Evolutionary conservation across 2,888 invertebrate species (phyloP), one percentile per base, ranked within the genome.

Genomic region (Aspidiotus destructor): DNA sequence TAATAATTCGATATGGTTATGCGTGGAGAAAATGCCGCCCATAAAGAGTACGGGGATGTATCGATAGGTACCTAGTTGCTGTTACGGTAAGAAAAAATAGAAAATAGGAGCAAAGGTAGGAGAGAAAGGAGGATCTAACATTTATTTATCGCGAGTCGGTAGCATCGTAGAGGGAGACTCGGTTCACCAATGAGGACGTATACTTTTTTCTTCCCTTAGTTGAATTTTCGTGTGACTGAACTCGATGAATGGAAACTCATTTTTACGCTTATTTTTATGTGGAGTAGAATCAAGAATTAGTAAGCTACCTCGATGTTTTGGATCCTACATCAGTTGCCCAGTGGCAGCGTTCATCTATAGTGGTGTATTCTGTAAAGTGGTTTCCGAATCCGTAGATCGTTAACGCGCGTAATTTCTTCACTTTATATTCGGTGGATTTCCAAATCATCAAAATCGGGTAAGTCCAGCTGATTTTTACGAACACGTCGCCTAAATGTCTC

Each of bases 141-240:
- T 17, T n/a, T 41, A 54, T 63, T 63, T 63, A 54, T 54, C 53
- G 53, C 41, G 53, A 53, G 41, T 54, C 17, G 53, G 53, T 41
- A 10, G 15, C 16, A 28, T 54, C 63, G 41, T 28, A 63, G 63
- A 54, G 63, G 63, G 63, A 63, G 63, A 63, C 7, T 1, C 16
- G 63, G 16, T n/a, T 41, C 40, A 55, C 63, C 63, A 63, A 63
- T 63, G 53, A 41, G 54, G 11, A 16, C 53, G 52, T 53, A 16
- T 13, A 53, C n/a, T 15, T 53, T 54, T 52, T 53, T 63, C 63
- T 63, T 53, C 53, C 52, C 48, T 62, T 16, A 52, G 54, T 41
- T 54, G 53, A 63, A 63, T 63, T 63, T 63, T 54, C 63, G 63
- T 63, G 16, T 63, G 63, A 63, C 54, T 63, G 52, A 54, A 63